Conservation (phyloP, 2,888 invertebrate species). For the Trypoxylon attenuatum region DNA sequence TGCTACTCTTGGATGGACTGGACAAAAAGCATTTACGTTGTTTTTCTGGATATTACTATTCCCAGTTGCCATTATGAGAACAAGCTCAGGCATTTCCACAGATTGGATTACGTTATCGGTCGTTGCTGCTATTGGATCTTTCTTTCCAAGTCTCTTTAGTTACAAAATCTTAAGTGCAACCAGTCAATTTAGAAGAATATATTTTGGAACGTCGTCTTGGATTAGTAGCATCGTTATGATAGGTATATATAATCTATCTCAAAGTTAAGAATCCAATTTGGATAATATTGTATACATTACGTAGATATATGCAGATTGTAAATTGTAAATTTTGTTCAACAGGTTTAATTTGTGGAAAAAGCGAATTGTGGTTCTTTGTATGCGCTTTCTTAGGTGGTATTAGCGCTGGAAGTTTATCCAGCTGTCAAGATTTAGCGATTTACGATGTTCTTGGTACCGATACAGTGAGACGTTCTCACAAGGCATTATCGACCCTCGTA, state of each 20-base stretch:
- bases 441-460: slow-evolving; percentile 57
- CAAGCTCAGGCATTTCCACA: not conserved
- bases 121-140: slow-evolving; percentile 51
- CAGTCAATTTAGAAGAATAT: slow-evolving; percentile 53
- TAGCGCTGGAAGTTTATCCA: slow-evolving; percentile 46
- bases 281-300: no score
- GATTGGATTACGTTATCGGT: slow-evolving; percentile 40
- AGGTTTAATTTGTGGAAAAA: slow-evolving; percentile 27
- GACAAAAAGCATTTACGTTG: slow-evolving; percentile 44
- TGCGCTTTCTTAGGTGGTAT: slow-evolving; percentile 54
- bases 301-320: not conserved
- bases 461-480: slow-evolving; percentile 46
- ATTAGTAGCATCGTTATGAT: slow-evolving; percentile 50
- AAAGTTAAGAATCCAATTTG: no score
- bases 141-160: slow-evolving; percentile 49
- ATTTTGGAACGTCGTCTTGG: slow-evolving; percentile 59
- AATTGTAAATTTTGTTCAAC: not conserved
- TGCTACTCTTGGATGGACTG: slow-evolving; percentile 47
- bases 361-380: slow-evolving; percentile 32
- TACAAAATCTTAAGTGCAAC: slow-evolving; percentile 49
- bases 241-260: slow-evolving; percentile 37
- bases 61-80: slow-evolving; percentile 23
- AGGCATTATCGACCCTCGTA: slow-evolving; percentile 55
- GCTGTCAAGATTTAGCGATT: slow-evolving; percentile 54
- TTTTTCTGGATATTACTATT: slow-evolving; percentile 58